These are phyloP conservation scores for Argyrosomus japonicus DNA, from an alignment of 2,113 vertebrate species.

Conservation along the genomic window DNA sequence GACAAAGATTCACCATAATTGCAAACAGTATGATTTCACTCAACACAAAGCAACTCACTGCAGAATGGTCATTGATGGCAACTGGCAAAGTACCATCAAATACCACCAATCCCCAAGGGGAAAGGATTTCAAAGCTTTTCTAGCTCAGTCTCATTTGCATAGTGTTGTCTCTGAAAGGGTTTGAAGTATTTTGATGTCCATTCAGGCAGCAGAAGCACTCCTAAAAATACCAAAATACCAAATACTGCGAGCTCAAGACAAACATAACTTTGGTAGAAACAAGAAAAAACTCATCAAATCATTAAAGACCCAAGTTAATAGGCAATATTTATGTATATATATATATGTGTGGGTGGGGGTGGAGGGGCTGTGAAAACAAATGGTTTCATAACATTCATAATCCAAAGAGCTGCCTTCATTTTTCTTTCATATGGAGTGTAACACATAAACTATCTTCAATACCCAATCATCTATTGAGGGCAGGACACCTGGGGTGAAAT, in stretches of 20 bases:
- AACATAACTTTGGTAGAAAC: slow-evolving; percentile 16
- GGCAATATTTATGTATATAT: slow-evolving; percentile 7
- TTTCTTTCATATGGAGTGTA: neutral
- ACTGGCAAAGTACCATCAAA: slow-evolving; percentile 67
- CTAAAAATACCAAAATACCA: slow-evolving; percentile 49
- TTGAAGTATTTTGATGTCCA: slow-evolving; percentile 65
- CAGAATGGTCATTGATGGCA: slow-evolving; percentile 63
- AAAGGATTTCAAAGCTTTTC: slow-evolving; percentile 70
- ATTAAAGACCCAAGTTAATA: slow-evolving; percentile 13
- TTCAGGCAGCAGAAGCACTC: slow-evolving; percentile 40
- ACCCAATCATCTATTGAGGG: neutral
- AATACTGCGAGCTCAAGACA: slow-evolving; percentile 3
- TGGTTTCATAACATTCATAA: slow-evolving; percentile 3
- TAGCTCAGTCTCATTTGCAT: slow-evolving; percentile 64
- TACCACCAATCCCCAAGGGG: slow-evolving; percentile 48
- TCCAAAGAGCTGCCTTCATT: slow-evolving; percentile 2
- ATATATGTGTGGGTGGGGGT: neutral
- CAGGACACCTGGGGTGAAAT: slow-evolving; percentile 32
- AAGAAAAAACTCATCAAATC: slow-evolving; percentile 35
- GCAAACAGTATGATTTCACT: slow-evolving; percentile 55
- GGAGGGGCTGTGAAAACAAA: slow-evolving; percentile 1
- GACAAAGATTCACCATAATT: slow-evolving; percentile 74
- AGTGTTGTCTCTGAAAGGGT: slow-evolving; percentile 63
- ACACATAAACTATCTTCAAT: neutral
- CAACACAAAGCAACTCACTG: slow-evolving; percentile 67